These are phyloP conservation scores for Cydia amplana DNA, from an alignment of 1,140 invertebrate species.

Conservation along the genomic window DNA sequence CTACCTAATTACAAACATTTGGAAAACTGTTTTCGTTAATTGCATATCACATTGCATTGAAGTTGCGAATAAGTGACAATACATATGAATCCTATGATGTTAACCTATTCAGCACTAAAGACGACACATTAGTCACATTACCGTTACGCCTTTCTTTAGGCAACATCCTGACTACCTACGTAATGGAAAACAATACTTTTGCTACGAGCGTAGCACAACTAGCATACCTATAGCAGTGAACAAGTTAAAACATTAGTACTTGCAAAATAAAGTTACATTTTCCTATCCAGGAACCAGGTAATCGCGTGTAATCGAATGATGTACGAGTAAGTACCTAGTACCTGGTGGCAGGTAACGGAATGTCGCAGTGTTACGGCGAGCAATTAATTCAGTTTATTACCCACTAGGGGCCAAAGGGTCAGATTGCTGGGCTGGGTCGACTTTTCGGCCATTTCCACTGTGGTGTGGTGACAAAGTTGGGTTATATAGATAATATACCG, in stretches of 20 bases:
- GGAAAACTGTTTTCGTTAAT: no score
- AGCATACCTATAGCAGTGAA: neutral
- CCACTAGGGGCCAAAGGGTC: conserved; percentile 4
- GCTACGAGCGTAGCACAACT: no score
- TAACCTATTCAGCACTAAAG: no score
- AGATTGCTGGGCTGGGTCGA: neutral
- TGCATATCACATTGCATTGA: no score
- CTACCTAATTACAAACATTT: no score
- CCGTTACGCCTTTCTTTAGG: no score
- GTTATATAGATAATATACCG: no score
- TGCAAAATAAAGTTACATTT: neutral
- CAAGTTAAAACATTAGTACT: neutral
- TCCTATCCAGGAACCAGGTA: neutral
- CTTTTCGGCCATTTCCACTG: neutral
- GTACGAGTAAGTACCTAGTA: neutral
- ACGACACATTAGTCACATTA: no score
- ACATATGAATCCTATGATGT: no score
- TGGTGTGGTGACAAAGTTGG: neutral
- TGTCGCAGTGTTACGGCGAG: neutral
- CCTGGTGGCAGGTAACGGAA: neutral
- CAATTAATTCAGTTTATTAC: conserved; percentile 11
- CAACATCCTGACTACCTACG: no score
- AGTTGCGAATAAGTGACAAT: no score
- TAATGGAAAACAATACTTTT: no score
- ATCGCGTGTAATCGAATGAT: conserved; percentile 1